Conservation (phyloP, 2,888 invertebrate genomes). For the Yponomeuta sedellus region DNA sequence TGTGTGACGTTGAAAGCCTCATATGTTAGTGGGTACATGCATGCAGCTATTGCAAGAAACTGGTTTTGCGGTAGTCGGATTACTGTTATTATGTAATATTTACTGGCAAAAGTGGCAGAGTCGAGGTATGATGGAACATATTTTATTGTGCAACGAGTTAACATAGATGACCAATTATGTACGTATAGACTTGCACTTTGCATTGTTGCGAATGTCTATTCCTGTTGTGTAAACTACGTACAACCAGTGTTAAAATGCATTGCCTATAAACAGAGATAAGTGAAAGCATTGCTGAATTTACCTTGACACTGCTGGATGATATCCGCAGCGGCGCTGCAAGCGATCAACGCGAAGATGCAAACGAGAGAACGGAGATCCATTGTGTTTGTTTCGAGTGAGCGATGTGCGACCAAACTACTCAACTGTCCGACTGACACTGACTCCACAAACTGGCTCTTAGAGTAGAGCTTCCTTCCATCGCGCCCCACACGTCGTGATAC, state of each 20-base stretch:
- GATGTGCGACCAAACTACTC: conserved; percentile 29
- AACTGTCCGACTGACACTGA: conserved; percentile 1
- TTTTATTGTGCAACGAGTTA: not conserved
- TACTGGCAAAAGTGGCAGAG: not conserved
- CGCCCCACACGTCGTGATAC: conserved; percentile 17
- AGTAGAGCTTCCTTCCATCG: not conserved
- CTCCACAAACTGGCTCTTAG: not conserved
- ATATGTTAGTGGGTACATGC: not conserved
- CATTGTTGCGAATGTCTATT: too few species aligned
- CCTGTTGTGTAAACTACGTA: too few species aligned
- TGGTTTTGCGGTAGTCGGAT: not conserved
- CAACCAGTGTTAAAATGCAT: too few species aligned
- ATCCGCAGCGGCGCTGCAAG: conserved; percentile 42
- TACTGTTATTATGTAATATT: not conserved
- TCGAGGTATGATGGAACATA: not conserved
- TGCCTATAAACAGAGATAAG: too few species aligned
- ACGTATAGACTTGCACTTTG: not conserved
- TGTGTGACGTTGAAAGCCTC: not conserved
- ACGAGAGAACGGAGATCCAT: conserved; percentile 51
- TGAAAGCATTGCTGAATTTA: conserved; percentile 30
- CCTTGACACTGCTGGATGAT: conserved; percentile 54
- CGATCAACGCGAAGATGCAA: conserved; percentile 38
- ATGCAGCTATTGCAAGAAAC: not conserved
- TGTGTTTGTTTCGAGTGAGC: conserved; percentile 22
- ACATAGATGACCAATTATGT: not conserved